phyloP scores from a whole-genome alignment of 2,888 invertebrate genomes.

The Drosophila meridiana region DNA sequence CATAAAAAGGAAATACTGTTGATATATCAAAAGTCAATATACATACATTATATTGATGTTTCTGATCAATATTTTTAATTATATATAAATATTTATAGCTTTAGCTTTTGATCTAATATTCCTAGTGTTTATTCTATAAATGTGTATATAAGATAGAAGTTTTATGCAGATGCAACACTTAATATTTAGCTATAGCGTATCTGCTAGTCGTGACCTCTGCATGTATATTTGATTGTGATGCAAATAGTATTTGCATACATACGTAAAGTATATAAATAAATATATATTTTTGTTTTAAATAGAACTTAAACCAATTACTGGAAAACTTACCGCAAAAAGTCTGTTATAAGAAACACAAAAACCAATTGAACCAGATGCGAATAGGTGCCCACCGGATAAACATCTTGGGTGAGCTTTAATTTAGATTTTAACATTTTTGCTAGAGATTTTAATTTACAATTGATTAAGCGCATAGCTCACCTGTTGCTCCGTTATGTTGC shows the following conservation, averaged over 20 bases:
- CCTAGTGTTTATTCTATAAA: too few species aligned
- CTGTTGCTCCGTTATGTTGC: conserved; percentile 89
- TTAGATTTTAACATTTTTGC: background rate
- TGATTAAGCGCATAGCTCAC: conserved; percentile 53
- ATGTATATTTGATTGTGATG: background rate
- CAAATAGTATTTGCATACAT: background rate
- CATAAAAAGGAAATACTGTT: too few species aligned
- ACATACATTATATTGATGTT: too few species aligned
- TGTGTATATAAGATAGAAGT: too few species aligned
- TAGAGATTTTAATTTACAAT: background rate
- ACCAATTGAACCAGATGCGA: conserved; percentile 91
- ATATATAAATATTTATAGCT: too few species aligned
- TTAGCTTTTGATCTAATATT: too few species aligned
- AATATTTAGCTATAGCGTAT: background rate
- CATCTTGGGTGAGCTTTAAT: conserved; percentile 89
- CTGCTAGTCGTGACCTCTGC: background rate
- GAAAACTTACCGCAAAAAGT: conserved; percentile 86
- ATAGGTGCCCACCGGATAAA: conserved; percentile 95
- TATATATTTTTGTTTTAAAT: background rate
- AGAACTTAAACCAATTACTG: background rate
- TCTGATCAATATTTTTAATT: too few species aligned
- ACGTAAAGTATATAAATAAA: background rate
- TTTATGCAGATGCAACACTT: background rate
- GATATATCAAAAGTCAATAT: too few species aligned
- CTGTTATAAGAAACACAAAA: conserved; percentile 93